Percentiles rank a stretch among this genome's conserved stretches.
These are phyloP conservation scores for Melanogrammus aeglefinus DNA, from an alignment of 2,797 vertebrate genomes.

Conservation along the genomic window DNA sequence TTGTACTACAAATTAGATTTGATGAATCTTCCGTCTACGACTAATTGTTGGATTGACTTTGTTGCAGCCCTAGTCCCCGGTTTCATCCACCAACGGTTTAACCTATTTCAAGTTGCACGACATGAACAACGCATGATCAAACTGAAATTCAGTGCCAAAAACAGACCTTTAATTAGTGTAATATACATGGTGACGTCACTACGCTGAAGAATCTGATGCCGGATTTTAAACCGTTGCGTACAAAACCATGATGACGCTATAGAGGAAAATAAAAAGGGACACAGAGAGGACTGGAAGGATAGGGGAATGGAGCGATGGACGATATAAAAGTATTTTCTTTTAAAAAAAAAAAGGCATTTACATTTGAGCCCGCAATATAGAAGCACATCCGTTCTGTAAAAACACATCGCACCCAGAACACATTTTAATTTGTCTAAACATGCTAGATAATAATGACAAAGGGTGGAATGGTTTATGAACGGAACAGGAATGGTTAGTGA, in stretches of 20 bases:
- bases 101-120: neutral
- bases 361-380: neutral
- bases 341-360: neutral
- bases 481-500: constrained; percentile 49
- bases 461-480: constrained; percentile 49
- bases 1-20: too few relatives aligned
- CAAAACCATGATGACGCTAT: neutral
- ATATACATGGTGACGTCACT: neutral
- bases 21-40: too few relatives aligned
- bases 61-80: too few relatives aligned
- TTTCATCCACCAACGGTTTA: neutral
- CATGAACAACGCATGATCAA: neutral
- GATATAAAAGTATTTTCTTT: neutral
- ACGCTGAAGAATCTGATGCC: neutral
- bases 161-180: neutral
- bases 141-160: constrained; percentile 1
- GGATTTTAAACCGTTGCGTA: neutral
- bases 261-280: neutral
- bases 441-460: neutral
- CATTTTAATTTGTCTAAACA: neutral
- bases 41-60: too few relatives aligned
- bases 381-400: neutral
- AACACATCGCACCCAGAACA: neutral
- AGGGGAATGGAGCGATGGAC: neutral
- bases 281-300: neutral